Conservation (phyloP, 92 coral and sea anemone genomes). For the Meandrina meandrites region DNA sequence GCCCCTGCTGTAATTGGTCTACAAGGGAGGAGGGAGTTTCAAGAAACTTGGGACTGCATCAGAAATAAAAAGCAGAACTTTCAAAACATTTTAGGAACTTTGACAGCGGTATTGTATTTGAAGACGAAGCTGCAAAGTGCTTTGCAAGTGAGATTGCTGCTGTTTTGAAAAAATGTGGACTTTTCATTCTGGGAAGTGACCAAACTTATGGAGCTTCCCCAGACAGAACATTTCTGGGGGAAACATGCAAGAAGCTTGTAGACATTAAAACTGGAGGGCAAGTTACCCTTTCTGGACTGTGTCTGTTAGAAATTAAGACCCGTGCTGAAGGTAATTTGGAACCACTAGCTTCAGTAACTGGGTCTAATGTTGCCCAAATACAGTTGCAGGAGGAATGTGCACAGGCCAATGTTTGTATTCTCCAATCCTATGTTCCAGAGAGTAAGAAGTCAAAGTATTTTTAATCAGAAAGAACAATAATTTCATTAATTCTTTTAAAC, state of each 20-base stretch:
- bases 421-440: too few species aligned
- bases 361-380: neutral
- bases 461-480: neutral
- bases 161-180: constrained; percentile 3
- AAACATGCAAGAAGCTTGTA: constrained; percentile 9
- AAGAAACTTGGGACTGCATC: constrained; percentile 43
- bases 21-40: constrained; percentile 28
- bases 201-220: constrained; percentile 14
- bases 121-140: too few species aligned
- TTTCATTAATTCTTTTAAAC: neutral
- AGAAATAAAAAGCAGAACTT: constrained; percentile 45
- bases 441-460: too few species aligned
- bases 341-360: neutral
- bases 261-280: too few species aligned
- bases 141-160: constrained; percentile 19
- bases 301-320: too few species aligned
- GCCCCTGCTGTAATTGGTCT: constrained; percentile 51
- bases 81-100: neutral
- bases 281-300: too few species aligned
- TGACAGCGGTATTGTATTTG: neutral
- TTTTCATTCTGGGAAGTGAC: neutral
- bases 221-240: constrained; percentile 20
- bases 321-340: neutral
- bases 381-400: too few species aligned
- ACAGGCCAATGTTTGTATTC: too few species aligned